Base-by-base conservation (phyloP, 2,888 invertebrate genomes). In the Ditula angustiorana region DNA sequence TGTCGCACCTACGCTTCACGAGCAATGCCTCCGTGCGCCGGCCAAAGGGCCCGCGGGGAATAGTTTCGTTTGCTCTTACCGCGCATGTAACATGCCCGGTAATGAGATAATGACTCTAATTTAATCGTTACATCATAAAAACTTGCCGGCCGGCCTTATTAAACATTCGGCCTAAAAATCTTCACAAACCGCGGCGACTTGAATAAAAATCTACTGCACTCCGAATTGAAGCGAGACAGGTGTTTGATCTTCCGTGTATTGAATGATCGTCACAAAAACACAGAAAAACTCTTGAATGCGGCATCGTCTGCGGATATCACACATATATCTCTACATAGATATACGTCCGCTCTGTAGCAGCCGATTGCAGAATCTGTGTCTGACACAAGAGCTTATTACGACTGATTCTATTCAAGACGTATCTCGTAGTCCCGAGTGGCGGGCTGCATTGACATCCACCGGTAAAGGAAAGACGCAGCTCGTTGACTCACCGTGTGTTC, bases 1-100 rank as follows among this genome's bases (percentile, higher is more conserved):
- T 86, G 88, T 91, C 86, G 85, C 90, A 89, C 91, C 90, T 89
- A 79, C 81, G 78, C 83, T 80, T 78, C 77, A 78, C 76, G 73
- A 78, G 74, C 72, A 72, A 74, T 78, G 79, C 79, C 74, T 75
- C 80, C 75, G 77, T 79, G 78, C 74, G 73, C 75, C 74, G 77
- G 80, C 75, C 80, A 84, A 85, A 86, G 83, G 71, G 85, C 85
- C 87, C 81, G 87, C 85, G 81, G 85, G 82, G 73, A 81, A 81
- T 80, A 74, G 28, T 61, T 66, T 30, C 56, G 47, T 57, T 56
- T 61, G 50, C 60, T 59, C 53, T 55, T 52, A 46, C 64, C 64
- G 56, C 49, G 47, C 61, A 8, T 28, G 28, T 50, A 44, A 47
- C 61, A 44, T 41, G 58, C 57, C 61, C 47, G 23, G 47, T 37